Evolutionary conservation across 1,140 invertebrate species (phyloP), one percentile per base, ranked within the genome.

Genomic region (Listronotus bonariensis): DNA sequence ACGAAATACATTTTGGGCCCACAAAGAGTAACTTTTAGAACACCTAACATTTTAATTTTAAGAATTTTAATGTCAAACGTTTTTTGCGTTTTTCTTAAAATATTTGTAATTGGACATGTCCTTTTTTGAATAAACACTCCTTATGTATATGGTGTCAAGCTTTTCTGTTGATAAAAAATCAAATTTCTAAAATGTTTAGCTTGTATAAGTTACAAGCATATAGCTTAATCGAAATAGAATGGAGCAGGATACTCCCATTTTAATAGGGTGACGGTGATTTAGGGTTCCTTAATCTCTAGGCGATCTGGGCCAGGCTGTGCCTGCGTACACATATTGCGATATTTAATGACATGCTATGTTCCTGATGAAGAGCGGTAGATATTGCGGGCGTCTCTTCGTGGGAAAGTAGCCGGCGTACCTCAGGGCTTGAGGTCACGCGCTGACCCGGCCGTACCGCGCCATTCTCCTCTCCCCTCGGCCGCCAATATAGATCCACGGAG

Each of bases 371-470:
- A 78, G 76, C 75, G 77, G 74, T 74, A 77, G 77, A 78, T 78
- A 78, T 77, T 72, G 76, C 77, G 76, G 76, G 77, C 75, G 77
- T 74, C 68, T 76, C 75, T 58, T 65, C 77, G 77, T 78, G 77
- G 77, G 77, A 78, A 78, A 78, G 77, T 78, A 78, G 77, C 75
- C 74, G 74, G 75, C 72, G 73, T 78, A 77, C 76, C 77, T 76
- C 77, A 77, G 70, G 74, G 76, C 77, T 75, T 76, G 75, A 78
- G 77, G 77, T 78, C 77, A 78, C 75, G 75, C 70, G 74, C 67
- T 78, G 77, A 78, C 77, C 76, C 73, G 74, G 67, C 69, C 70
- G 68, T 63, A 58, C 58, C 52, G 46, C 32, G 43, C 52, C 56
- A 56, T 66, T 65, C 67, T 65, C 46, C 61, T 43, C 68, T 65